Conservation (phyloP, 2,888 invertebrate genomes). For the Caenorhabditis sp. region DNA sequence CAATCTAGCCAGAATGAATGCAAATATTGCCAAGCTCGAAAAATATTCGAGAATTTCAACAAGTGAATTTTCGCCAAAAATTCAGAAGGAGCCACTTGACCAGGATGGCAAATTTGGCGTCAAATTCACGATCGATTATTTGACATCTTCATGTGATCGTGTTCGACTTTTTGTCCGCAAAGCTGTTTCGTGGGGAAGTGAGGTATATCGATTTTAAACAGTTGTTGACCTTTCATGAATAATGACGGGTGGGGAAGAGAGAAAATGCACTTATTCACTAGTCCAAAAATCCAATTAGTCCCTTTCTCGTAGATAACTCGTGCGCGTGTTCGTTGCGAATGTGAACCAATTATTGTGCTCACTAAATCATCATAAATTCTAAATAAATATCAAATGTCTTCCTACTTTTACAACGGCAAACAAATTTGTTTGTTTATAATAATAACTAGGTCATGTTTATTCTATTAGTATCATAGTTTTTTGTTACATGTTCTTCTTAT, state of each 20-base stretch:
- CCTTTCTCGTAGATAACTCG: constrained; percentile 11
- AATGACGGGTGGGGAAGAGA: no score
- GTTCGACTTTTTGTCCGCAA: constrained; percentile 30
- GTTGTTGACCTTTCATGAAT: background rate
- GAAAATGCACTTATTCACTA: background rate
- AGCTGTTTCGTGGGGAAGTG: constrained; percentile 34
- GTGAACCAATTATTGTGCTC: constrained; percentile 20
- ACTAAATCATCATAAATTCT: constrained; percentile 13
- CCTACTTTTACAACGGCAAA: background rate
- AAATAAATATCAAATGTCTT: background rate
- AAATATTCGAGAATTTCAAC: constrained; percentile 33
- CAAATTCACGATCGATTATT: constrained; percentile 15
- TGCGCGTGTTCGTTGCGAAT: constrained; percentile 30
- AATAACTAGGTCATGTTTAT: background rate
- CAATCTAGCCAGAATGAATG: constrained; percentile 23
- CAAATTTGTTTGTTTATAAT: constrained; percentile 6
- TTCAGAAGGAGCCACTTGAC: constrained; percentile 16
- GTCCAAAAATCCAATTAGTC: background rate
- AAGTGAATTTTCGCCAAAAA: constrained; percentile 19
- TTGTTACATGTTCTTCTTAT: background rate
- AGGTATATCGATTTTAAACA: constrained; percentile 5
- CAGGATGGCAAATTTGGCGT: constrained; percentile 13
- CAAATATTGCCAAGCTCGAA: constrained; percentile 20
- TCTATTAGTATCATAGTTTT: background rate
- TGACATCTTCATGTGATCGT: constrained; percentile 28